phyloP scores from a whole-genome alignment of 2,113 vertebrate species.

The Osmerus mordax region DNA sequence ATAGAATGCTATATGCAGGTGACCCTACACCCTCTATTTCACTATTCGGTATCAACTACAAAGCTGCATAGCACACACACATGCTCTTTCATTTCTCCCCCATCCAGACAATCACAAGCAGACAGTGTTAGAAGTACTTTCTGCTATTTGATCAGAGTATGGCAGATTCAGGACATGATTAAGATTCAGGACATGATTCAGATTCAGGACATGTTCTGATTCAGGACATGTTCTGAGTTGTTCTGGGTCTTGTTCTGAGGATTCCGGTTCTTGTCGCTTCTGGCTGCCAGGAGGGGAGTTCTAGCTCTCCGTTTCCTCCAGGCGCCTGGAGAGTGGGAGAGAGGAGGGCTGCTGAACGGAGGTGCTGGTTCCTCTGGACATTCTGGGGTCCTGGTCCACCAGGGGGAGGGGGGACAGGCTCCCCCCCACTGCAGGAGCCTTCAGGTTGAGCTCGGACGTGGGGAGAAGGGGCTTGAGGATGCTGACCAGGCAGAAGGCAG shows the following conservation, averaged over 20 bases:
- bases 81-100: background rate
- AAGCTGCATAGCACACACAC: conserved; percentile 41
- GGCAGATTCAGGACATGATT: too few relatives aligned
- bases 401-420: conserved; percentile 5
- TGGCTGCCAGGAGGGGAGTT: conserved; percentile 17
- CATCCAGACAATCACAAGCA: background rate
- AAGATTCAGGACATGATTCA: too few relatives aligned
- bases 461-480: conserved; percentile 85
- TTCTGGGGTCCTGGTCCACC: conserved; percentile 16
- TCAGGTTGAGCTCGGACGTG: conserved; percentile 79
- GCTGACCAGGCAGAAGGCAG: conserved; percentile 88
- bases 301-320: background rate
- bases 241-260: background rate
- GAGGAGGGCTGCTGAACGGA: conserved; percentile 9
- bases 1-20: conserved; percentile 9
- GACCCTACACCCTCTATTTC: background rate
- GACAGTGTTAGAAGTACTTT: background rate
- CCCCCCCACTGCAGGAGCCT: conserved; percentile 47
- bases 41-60: conserved; percentile 26
- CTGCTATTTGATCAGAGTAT: background rate
- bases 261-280: conserved; percentile 18
- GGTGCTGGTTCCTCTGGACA: conserved; percentile 24
- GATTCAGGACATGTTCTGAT: too few relatives aligned
- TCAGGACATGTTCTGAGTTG: too few relatives aligned
- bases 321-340: conserved; percentile 9